These are phyloP conservation scores for Phataginus tetradactyla DNA, from an alignment of 2,797 vertebrate genomes.

Conservation along the genomic window DNA sequence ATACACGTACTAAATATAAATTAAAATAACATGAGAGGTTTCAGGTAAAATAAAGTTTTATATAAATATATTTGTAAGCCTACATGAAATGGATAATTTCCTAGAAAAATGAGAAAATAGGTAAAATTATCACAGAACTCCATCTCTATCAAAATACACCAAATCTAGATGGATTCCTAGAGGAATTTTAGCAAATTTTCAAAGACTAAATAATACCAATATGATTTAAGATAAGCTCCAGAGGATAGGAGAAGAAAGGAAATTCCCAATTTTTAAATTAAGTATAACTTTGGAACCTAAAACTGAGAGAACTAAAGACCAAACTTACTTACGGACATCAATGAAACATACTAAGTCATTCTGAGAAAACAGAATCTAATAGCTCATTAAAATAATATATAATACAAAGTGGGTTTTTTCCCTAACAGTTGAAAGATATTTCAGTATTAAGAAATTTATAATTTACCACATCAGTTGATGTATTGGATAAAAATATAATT, in stretches of 20 bases:
- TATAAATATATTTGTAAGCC: background rate
- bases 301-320: background rate
- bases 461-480: background rate
- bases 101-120: background rate
- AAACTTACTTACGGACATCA: background rate
- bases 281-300: background rate
- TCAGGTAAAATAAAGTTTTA: background rate
- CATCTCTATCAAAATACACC: background rate
- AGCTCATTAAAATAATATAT: background rate
- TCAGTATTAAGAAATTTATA: background rate
- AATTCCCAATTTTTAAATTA: background rate
- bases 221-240: background rate
- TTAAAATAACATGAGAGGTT: background rate
- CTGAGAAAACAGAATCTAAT: background rate
- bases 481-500: background rate
- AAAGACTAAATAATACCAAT: background rate
- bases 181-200: background rate
- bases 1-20: background rate
- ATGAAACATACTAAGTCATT: background rate
- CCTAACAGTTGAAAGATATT: background rate
- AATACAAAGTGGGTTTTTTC: background rate
- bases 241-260: background rate
- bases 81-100: background rate
- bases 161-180: background rate
- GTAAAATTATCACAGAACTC: background rate